Evolutionary conservation across 2,888 invertebrate genomes (phyloP).

Genomic region (Platycheirus rosarum): DNA sequence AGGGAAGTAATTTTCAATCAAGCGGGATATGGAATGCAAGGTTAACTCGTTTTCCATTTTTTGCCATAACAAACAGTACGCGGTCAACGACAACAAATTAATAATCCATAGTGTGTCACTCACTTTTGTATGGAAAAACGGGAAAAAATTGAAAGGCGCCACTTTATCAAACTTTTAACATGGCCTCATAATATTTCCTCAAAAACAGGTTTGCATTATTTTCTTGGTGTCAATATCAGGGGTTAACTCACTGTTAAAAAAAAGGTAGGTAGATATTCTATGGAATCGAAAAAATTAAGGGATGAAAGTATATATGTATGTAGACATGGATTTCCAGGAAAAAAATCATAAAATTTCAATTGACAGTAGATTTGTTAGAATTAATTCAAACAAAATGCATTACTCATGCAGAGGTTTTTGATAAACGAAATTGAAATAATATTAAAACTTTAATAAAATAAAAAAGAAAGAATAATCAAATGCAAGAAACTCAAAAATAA

Average conservation of each 20-base stretch:
- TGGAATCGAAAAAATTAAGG: not conserved
- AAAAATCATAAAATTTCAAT: no score
- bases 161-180: not conserved
- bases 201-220: not conserved
- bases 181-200: not conserved
- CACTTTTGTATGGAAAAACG: constrained; percentile 5
- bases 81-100: constrained; percentile 8
- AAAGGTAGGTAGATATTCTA: not conserved
- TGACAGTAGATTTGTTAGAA: not conserved
- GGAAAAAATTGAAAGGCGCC: constrained; percentile 1
- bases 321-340: no score
- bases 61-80: not conserved
- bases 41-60: not conserved
- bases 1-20: constrained; percentile 8
- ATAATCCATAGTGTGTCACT: constrained; percentile 12
- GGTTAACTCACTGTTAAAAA: not conserved
- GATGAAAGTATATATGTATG: no score
- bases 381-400: constrained; percentile 16
- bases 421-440: not conserved
- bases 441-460: constrained; percentile 8
- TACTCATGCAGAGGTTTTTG: constrained; percentile 29
- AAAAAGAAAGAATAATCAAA: not conserved
- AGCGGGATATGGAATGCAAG: not conserved
- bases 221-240: not conserved
- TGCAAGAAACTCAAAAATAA: constrained; percentile 22